Base-by-base conservation (phyloP, 1,140 invertebrate species). In the Eueides isabella region DNA sequence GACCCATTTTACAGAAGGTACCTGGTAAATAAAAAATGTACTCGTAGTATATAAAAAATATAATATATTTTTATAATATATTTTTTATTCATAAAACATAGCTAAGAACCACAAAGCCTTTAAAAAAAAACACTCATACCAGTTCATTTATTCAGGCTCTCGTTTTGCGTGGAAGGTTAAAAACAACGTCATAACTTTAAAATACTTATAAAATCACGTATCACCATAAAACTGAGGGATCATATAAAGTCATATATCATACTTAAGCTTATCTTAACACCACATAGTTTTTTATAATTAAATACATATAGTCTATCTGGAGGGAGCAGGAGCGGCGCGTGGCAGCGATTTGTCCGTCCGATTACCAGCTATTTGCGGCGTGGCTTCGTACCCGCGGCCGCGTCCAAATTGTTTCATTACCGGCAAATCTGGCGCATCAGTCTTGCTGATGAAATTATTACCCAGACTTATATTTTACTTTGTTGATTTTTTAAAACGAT, bases 371-470 rank as follows among this genome's bases (percentile, higher is more conserved):
- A 77, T 77, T 77, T 77, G 72, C 48, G 67, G 67, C 67, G 66
- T 41, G 29, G 66, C 66, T 61, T 23, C 41, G n/a, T 28, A 69
- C 48, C 65, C 29, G 69, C 65, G 72, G 29, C 67, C n/a, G 69
- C 61, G 72, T 67, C 65, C 76, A 72, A 78, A 78, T 78, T 74
- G 69, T 78, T 78, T 74, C 76, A 74, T 78, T 72, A 74, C 72
- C 62, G 65, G 68, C 69, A 72, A 78, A 78, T 78, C 72, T 78
- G 73, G 64, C 65, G 38, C 72, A 74, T 78, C 48, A 78, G 65
- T 77, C 73, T 67, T 14, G 29, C 41, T 35, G 62, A 66, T 66
- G 41, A 55, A 72, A 41, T 63, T 44, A 55, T 72, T 66, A 12
- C 48, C 48, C 26, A 61, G 11, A 61, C 48, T 61, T 61, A 69